Base-by-base conservation (phyloP, 2,888 invertebrate genomes). In the Stictocephala bisonia region DNA sequence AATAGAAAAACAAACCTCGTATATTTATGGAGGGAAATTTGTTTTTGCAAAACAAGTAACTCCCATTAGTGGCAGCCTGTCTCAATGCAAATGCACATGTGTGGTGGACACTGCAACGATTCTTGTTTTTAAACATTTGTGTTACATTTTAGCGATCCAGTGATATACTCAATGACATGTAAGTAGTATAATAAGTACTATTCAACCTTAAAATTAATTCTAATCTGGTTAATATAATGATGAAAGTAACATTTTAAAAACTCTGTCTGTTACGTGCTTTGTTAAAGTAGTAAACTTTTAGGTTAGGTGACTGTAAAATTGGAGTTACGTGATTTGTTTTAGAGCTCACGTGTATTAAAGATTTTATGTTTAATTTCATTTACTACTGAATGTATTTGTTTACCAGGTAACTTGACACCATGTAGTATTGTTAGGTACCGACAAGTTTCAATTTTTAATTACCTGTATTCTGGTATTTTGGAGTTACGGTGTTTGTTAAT, bases 11-110 rank as follows among this genome's bases (percentile, higher is more conserved):
- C 64, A 64, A 64, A 64, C 31, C 64, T 35, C 35, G 35, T 64
- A 64, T 64, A 20, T 64, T 64, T 58, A 20, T 22, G 24, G 40
- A 15, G 64, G 64, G 35, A 64, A 64, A 40, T 64, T 64, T 64
- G 20, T 35, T 64, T 20, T 20, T 22, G 20, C 64, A 64, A 64
- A 35, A 18, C 64, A 35, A 18, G 40, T 64, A 64, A 64, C 64
- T 64, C 64, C 64, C 13, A 64, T 31, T 20, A 15, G 64, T 64
- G 64, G 64, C 64, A 40, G 64, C 64, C 64, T 64, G 26, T 35
- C 7, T 64, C 64, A 9, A 40, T 64, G 35, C 35, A 35, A 6
- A 35, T 35, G 64, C 24, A 1, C 13, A 24, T 64, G 18, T 24
- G 22, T 11, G 13, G 64, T 64, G 35, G 4, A 15, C 6, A 6